phyloP scores from a whole-genome alignment of 2,888 invertebrate genomes.

The Fragum sueziense region DNA sequence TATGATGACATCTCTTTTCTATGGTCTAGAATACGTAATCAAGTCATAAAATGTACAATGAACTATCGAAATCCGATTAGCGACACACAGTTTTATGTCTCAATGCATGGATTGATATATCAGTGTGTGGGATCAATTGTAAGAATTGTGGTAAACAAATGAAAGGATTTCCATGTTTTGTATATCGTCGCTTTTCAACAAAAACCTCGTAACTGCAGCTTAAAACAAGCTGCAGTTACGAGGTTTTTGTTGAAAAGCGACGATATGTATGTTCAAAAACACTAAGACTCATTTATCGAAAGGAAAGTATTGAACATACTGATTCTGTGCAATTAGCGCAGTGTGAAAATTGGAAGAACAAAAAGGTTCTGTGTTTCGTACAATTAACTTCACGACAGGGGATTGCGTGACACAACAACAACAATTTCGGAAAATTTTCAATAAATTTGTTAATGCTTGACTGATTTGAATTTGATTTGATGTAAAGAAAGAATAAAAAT shows the following conservation, averaged over 20 bases:
- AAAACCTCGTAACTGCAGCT: too few species aligned
- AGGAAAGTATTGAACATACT: not conserved
- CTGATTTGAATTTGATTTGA: too few species aligned
- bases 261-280: too few species aligned
- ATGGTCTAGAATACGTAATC: not conserved
- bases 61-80: conserved; percentile 14
- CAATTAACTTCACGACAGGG: too few species aligned
- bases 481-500: too few species aligned
- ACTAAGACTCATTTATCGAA: not conserved
- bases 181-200: too few species aligned
- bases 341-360: not conserved
- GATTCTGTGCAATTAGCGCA: not conserved
- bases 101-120: not conserved
- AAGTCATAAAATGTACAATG: not conserved
- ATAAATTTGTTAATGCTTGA: too few species aligned
- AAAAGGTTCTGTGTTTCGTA: too few species aligned
- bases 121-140: not conserved
- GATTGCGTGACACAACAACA: too few species aligned
- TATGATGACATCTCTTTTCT: conserved; percentile 5
- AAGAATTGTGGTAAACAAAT: not conserved
- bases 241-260: too few species aligned
- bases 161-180: not conserved
- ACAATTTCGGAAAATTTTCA: too few species aligned
- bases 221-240: too few species aligned
- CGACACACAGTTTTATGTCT: not conserved